Evolutionary conservation across 2,113 vertebrate species (phyloP).

Genomic region (Erpornis zantholeuca): DNA sequence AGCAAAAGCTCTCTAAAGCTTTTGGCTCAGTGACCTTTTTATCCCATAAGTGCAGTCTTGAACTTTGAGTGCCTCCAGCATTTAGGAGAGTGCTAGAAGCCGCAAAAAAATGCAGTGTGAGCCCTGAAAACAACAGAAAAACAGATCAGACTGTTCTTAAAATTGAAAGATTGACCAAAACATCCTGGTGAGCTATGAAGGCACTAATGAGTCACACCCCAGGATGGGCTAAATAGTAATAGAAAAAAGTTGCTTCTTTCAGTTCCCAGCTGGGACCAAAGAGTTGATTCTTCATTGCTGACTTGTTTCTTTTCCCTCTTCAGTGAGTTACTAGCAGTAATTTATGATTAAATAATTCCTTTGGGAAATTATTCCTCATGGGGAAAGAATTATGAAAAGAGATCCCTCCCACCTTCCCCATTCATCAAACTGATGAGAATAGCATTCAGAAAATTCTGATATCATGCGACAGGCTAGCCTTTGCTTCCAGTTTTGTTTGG

Average conservation of each 20-base stretch:
- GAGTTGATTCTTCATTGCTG: not conserved
- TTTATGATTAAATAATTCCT: not conserved
- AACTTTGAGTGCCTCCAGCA: not conserved
- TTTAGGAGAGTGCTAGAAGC: not conserved
- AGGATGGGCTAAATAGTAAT: not conserved
- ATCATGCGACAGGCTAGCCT: not conserved
- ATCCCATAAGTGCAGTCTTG: not conserved
- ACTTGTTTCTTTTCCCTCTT: not conserved
- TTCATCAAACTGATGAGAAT: not conserved
- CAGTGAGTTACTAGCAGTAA: not conserved
- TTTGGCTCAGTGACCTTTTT: not conserved
- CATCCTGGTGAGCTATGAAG: not conserved
- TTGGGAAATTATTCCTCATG: not conserved
- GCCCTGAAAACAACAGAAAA: not conserved
- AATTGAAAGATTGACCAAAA: conserved; percentile 17
- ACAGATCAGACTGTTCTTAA: not conserved
- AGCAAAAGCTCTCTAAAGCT: not conserved
- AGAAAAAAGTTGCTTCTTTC: not conserved
- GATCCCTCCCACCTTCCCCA: accelerated
- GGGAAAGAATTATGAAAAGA: not conserved
- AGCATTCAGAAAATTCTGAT: conserved; percentile 8
- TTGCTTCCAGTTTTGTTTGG: not conserved
- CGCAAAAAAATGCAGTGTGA: not conserved
- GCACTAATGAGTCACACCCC: conserved; percentile 1
- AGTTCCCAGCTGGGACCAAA: not conserved